Conservation (phyloP, 2,797 vertebrate genomes). For the Avahi laniger region DNA sequence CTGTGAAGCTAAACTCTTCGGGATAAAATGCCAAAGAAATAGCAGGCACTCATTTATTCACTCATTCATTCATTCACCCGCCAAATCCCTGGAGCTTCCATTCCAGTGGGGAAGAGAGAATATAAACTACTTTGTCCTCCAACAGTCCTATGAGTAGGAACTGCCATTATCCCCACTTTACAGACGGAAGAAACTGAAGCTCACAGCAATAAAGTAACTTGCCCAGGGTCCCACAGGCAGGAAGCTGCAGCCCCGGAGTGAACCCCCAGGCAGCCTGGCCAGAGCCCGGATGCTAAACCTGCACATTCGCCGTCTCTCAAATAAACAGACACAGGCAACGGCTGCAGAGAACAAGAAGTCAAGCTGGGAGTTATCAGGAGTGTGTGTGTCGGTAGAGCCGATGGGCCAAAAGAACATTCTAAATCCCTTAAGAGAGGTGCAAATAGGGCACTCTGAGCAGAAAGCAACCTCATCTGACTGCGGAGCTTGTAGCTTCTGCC, state of each 20-base stretch:
- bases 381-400: fast-evolving
- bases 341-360: not conserved
- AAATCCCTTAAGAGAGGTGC: not conserved
- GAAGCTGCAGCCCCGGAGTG: not conserved
- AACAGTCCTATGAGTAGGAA: not conserved
- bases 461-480: not conserved
- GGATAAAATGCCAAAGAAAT: not conserved
- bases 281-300: not conserved
- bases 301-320: not conserved
- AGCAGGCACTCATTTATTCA: not conserved
- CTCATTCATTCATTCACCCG: not conserved
- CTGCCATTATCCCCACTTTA: not conserved
- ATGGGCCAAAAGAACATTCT: not conserved
- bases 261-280: not conserved
- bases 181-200: not conserved
- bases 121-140: not conserved
- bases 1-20: not conserved
- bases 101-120: not conserved
- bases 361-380: not conserved
- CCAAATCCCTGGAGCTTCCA: not conserved
- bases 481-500: not conserved
- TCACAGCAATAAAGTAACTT: not conserved
- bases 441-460: not conserved
- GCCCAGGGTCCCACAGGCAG: not conserved
- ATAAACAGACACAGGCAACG: not conserved